These are phyloP conservation scores for Nothocercus nigrocapillus DNA, from an alignment of 2,113 vertebrate genomes.

Conservation along the genomic window DNA sequence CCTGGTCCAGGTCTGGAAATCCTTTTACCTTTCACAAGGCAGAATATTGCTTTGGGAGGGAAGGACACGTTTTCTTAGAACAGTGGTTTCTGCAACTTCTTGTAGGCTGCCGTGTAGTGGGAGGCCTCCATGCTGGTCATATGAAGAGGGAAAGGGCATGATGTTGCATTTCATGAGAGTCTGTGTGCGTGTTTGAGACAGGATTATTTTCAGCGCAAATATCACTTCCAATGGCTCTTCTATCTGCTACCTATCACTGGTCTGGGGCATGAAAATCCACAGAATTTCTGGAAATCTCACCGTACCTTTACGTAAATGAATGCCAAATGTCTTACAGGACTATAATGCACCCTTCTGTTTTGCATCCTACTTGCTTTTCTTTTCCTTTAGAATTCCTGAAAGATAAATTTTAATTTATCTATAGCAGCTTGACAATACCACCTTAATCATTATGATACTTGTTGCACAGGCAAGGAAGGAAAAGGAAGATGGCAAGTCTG, in stretches of 20 bases:
- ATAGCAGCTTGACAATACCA: not conserved
- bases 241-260: not conserved
- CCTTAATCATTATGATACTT: not conserved
- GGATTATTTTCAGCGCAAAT: not conserved
- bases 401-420: not conserved
- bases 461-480: not conserved
- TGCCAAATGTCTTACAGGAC: not conserved
- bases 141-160: not conserved
- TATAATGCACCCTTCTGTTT: not conserved
- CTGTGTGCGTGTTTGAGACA: not conserved
- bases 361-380: not conserved
- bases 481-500: not conserved
- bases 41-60: not conserved
- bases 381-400: not conserved
- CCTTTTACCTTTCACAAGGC: not conserved
- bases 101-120: not conserved
- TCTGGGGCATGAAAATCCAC: not conserved
- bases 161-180: not conserved
- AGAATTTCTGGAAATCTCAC: not conserved
- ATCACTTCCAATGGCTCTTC: not conserved
- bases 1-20: not conserved
- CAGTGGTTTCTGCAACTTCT: not conserved
- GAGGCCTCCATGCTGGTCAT: accelerated
- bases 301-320: not conserved
- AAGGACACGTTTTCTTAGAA: not conserved